Base-by-base conservation (phyloP, 2,888 invertebrate species). In the Lamellibrachia satsuma region DNA sequence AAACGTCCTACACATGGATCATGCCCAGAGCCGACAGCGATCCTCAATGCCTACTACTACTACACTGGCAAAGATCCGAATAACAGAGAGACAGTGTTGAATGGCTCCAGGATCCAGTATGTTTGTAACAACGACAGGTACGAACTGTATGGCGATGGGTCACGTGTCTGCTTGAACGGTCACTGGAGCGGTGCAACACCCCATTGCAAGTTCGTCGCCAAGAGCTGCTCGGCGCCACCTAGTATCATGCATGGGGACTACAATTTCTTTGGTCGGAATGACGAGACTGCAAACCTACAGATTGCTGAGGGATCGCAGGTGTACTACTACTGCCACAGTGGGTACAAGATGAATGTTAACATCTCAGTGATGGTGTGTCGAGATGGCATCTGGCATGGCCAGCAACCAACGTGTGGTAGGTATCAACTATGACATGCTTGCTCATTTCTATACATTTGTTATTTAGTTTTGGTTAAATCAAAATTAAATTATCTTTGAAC, bases 381-480 rank as follows among this genome's bases (percentile, higher is more conserved):
- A 57, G 92, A 93, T 9, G 93, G 93, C 4, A 15, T 57, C 15
- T 94, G 94, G 94, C 22, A 27, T 22, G 94, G 94, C 8, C n/a
- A 52, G 7, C 15, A 57, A 60, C 93, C 94, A 7, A 39, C 51
- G 0, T 94, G 94, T 60, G 92, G 93, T 93, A 75, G 93, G 92
- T 92, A 39, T 39, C 39, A 39, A 39, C 39, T 39, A 39, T 39
- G 39, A 39, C 39, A 39, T 39, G 39, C 39, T 39, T 39, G 39
- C 39, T 39, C 39, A 39, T 39, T 39, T 39, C 39, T 39, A 39
- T 39, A 39, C 39, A 39, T 39, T 39, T 39, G 39, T 39, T 39
- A 39, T 39, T 39, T 39, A 39, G 39, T 39, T 39, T 39, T 39
- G 39, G 39, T 39, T 0, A 39, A 39, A 39, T 39, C 39, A 39